phyloP scores from a whole-genome alignment of 2,888 invertebrate genomes.

The Lasioglossum vierecki region DNA sequence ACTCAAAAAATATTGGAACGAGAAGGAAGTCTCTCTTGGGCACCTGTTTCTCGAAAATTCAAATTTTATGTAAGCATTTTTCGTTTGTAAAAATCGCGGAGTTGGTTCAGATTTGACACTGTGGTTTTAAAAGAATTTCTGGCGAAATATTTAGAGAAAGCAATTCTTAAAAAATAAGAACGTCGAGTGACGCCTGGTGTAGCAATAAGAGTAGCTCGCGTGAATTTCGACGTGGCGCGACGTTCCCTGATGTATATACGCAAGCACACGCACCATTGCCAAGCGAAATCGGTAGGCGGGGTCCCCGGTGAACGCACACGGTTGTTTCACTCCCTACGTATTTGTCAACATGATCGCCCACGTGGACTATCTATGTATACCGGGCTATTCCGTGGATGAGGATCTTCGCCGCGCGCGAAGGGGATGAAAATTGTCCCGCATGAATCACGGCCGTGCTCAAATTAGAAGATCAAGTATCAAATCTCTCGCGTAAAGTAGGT shows the following conservation, averaged over 20 bases:
- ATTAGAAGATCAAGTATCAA: neutral
- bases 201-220: neutral
- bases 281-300: slow-evolving; percentile 77
- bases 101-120: too few relatives aligned
- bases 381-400: neutral
- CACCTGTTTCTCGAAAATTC: too few relatives aligned
- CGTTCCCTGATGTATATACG: slow-evolving; percentile 62
- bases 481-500: neutral
- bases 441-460: neutral
- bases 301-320: slow-evolving; percentile 67
- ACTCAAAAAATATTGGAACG: too few relatives aligned
- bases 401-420: neutral
- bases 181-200: neutral
- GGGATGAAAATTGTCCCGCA: slow-evolving; percentile 6
- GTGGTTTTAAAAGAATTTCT: too few relatives aligned
- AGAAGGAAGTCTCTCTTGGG: too few relatives aligned
- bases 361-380: slow-evolving; percentile 47
- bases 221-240: slow-evolving; percentile 68
- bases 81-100: too few relatives aligned
- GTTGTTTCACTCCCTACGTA: slow-evolving; percentile 71
- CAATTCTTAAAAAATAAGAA: neutral
- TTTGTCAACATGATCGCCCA: slow-evolving; percentile 75
- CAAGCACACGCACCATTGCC: slow-evolving; percentile 72
- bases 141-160: too few relatives aligned
- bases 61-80: too few relatives aligned